A percentile compares a stretch with the other conserved stretches of the same genome.
Conservation (phyloP, 2,888 invertebrate species). For the Caenorhabditis sinica region DNA sequence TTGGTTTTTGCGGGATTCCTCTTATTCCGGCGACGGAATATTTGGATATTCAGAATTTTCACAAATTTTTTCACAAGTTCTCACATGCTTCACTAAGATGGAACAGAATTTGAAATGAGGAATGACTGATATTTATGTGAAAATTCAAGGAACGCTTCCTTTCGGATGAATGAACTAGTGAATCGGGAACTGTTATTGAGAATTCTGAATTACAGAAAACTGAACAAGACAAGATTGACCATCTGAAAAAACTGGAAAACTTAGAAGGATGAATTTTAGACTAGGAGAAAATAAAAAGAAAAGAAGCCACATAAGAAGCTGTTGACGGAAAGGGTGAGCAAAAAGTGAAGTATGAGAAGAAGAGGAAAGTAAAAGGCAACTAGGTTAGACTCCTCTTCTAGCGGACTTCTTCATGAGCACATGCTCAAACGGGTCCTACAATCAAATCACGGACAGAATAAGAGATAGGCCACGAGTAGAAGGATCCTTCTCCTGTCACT, state of each 20-base stretch:
- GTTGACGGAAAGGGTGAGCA: constrained; percentile 46
- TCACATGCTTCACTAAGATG: background rate
- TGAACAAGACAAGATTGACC: too few relatives aligned
- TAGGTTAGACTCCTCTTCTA: constrained; percentile 58
- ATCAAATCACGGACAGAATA: constrained; percentile 62
- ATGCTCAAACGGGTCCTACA: constrained; percentile 60
- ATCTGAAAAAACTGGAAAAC: background rate
- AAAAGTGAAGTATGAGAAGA: constrained; percentile 60
- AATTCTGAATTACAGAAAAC: constrained; percentile 5
- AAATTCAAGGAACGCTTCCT: background rate
- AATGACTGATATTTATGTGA: background rate
- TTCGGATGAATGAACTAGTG: background rate
- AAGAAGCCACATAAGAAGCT: constrained; percentile 55
- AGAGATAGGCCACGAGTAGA: constrained; percentile 32
- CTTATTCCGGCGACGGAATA: background rate
- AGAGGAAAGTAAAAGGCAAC: constrained; percentile 63
- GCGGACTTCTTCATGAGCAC: constrained; percentile 63
- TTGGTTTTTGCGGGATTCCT: background rate
- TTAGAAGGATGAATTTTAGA: constrained; percentile 15
- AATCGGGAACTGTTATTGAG: background rate
- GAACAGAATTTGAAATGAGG: constrained; percentile 1
- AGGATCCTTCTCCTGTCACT: constrained; percentile 53
- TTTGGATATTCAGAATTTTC: background rate
- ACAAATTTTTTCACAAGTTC: constrained; percentile 10
- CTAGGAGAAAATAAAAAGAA: constrained; percentile 1